Evolutionary conservation across 2,888 invertebrate genomes (phyloP).

Genomic region (Anaspis maculata): DNA sequence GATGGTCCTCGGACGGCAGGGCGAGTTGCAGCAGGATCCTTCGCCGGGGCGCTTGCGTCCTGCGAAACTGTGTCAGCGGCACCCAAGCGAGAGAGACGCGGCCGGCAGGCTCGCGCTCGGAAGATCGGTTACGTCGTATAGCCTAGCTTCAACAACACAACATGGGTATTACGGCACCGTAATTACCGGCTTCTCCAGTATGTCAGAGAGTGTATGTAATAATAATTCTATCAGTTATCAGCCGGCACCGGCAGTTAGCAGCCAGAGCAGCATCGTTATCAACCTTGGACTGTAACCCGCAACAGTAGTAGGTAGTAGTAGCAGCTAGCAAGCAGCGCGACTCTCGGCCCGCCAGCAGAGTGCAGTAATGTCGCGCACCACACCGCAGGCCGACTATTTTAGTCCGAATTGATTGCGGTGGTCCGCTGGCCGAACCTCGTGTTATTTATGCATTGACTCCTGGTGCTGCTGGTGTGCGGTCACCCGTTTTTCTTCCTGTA

Average conservation of each 20-base stretch:
- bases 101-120: conserved; percentile 17
- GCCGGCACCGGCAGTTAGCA: conserved; percentile 31
- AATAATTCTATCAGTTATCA: no score
- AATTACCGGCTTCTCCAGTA: no score
- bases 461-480: conserved; percentile 28
- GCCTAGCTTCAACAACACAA: no score
- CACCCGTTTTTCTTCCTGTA: conserved; percentile 20
- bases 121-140: conserved; percentile 35
- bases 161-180: conserved; percentile 27
- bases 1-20: conserved; percentile 10
- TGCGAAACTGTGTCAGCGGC: conserved; percentile 13
- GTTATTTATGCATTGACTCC: conserved; percentile 30
- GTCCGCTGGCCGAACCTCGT: conserved; percentile 18
- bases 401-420: conserved; percentile 40
- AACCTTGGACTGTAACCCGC: conserved; percentile 42
- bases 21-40: conserved; percentile 20
- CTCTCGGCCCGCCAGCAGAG: conserved; percentile 31
- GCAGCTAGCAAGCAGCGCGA: no score
- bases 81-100: no score
- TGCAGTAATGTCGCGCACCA: conserved; percentile 37
- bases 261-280: conserved; percentile 34
- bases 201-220: no score
- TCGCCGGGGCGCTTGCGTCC: conserved; percentile 21
- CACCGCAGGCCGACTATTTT: conserved; percentile 40
- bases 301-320: no score